These are phyloP conservation scores for Zaprionus lineosus DNA, from an alignment of 2,888 invertebrate genomes.

Conservation along the genomic window DNA sequence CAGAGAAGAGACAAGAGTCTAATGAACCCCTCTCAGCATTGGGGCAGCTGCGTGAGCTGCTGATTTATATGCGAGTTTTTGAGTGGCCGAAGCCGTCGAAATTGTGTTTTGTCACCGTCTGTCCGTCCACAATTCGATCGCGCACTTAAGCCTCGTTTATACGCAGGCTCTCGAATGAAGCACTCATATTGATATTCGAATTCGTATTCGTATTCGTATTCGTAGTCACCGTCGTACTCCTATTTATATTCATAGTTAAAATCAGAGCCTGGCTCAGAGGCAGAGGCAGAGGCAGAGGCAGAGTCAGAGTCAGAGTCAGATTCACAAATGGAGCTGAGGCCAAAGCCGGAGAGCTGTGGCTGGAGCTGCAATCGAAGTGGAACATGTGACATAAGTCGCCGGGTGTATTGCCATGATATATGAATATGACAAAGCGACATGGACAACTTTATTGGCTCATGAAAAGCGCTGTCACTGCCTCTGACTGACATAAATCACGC, in stretches of 20 bases:
- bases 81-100: constrained; percentile 38
- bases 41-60: constrained; percentile 63
- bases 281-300: constrained; percentile 6
- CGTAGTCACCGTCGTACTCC: constrained; percentile 39
- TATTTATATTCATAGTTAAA: constrained; percentile 8
- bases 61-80: constrained; percentile 71
- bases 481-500: constrained; percentile 75
- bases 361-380: constrained; percentile 23
- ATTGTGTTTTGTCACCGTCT: constrained; percentile 74
- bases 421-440: constrained; percentile 77
- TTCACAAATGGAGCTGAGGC: constrained; percentile 5
- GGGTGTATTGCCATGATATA: constrained; percentile 72
- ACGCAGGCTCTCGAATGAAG: constrained; percentile 51
- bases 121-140: constrained; percentile 63
- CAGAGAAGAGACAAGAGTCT: constrained; percentile 48
- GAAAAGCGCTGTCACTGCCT: constrained; percentile 77
- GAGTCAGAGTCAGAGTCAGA: constrained; percentile 4
- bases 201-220: constrained; percentile 21
- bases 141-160: constrained; percentile 64
- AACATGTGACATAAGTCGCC: constrained; percentile 71
- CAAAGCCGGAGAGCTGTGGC: neutral
- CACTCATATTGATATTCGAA: constrained; percentile 50
- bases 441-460: constrained; percentile 78
- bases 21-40: constrained; percentile 55
- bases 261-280: constrained; percentile 9